Conservation (phyloP, 1,140 invertebrate genomes). For the Listronotus bonariensis region DNA sequence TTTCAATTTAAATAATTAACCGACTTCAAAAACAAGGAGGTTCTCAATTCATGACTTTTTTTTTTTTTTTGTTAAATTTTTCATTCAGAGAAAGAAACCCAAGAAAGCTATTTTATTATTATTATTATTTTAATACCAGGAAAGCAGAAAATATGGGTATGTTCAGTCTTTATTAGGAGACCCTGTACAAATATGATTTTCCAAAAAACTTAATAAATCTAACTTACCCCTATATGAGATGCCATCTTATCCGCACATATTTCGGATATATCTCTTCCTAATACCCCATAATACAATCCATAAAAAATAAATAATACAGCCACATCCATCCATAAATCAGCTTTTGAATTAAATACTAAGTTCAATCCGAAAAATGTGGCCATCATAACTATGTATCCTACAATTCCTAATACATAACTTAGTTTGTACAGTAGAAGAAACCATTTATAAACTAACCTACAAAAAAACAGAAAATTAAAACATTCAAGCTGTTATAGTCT, state of each 20-base stretch:
- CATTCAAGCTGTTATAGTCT: too few relatives aligned
- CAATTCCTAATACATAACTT: slow-evolving; percentile 88
- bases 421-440: slow-evolving; percentile 96
- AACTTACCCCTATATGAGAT: slow-evolving; percentile 86
- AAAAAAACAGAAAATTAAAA: slow-evolving; percentile 46
- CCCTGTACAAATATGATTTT: too few relatives aligned
- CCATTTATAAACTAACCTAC: slow-evolving; percentile 98
- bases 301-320: slow-evolving; percentile 93
- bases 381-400: slow-evolving; percentile 94
- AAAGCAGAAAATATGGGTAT: too few relatives aligned
- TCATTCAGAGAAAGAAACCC: too few relatives aligned
- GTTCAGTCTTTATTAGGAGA: too few relatives aligned
- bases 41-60: too few relatives aligned
- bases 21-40: too few relatives aligned
- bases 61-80: too few relatives aligned
- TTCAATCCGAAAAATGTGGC: slow-evolving; percentile 92
- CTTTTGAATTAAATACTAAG: slow-evolving; percentile 81
- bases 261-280: slow-evolving; percentile 97
- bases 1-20: too few relatives aligned
- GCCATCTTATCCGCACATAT: slow-evolving; percentile 98
- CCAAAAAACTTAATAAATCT: too few relatives aligned
- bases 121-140: slow-evolving; percentile 4
- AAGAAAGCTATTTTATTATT: too few relatives aligned
- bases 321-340: slow-evolving; percentile 88
- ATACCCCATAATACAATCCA: slow-evolving; percentile 97